These are phyloP conservation scores for Mactromeris polynyma DNA, from an alignment of 2,888 invertebrate species.

Conservation along the genomic window DNA sequence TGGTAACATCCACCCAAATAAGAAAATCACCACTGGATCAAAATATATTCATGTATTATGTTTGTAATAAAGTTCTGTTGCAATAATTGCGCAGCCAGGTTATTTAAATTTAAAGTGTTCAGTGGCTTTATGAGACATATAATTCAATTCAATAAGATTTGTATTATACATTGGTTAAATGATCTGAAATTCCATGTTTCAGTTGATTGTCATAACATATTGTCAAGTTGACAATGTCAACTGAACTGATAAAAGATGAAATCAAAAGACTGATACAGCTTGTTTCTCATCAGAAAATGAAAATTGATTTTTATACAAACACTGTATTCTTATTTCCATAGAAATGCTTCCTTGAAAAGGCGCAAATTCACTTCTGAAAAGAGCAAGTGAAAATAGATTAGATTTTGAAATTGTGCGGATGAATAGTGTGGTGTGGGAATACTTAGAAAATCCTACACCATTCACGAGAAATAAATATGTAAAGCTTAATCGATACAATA, in stretches of 20 bases:
- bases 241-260: neutral
- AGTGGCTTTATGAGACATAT: no score
- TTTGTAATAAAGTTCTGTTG: no score
- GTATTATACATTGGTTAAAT: no score
- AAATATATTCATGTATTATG: no score
- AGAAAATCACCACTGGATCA: no score
- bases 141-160: neutral
- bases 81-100: no score
- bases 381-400: constrained; percentile 9
- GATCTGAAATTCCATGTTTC: neutral
- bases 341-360: constrained; percentile 1
- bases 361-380: neutral
- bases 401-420: constrained; percentile 9
- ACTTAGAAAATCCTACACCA: neutral
- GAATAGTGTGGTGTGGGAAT: neutral
- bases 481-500: neutral
- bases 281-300: neutral
- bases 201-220: neutral
- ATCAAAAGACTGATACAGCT: neutral
- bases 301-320: constrained; percentile 11
- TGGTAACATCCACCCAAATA: no score
- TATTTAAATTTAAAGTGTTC: no score
- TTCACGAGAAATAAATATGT: neutral
- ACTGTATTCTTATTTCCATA: neutral
- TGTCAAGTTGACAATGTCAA: no score